Base-by-base conservation (phyloP, 1,140 invertebrate genomes). In the Rhizoglyphus robini region DNA sequence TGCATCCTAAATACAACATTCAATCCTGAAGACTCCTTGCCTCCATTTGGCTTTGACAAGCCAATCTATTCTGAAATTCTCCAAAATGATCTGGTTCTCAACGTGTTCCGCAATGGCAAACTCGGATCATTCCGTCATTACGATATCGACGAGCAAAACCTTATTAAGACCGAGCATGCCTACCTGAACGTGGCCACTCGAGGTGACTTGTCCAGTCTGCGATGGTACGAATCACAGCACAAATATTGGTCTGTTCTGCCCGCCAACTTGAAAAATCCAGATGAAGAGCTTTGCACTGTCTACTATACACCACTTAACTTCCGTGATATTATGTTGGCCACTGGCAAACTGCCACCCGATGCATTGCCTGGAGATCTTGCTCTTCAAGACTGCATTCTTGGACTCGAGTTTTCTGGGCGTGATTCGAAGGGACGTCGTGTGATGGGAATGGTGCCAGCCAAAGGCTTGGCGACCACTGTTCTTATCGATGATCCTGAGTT, bases 291-390 rank as follows among this genome's bases (percentile, higher is more conserved):
- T 1, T 96, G 91, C 76, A 81, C 79, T 67, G 91, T 97, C 8
- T 72, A 72, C 67, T 73, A 77, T 61, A 75, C 75, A 63, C 69
- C 69, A 11, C 62, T 69, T 15, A 69, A 69, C 32, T 69, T 69
- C 62, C 60, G 68, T 32, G 68, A 69, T 47, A 65, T 69, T 31
- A 69, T 69, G 68, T 63, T 98, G 69, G 93, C 94, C 1, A 92
- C 90, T 29, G 95, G 94, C 67, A 95, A 96, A 78, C 79, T 98
- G 36, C 88, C 92, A 31, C 90, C 91, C 29, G 94, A 97, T 80
- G 90, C 93, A 46, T 80, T 97, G 38, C 93, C 94, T 13, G 66
- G 66, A 34, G 68, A 69, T 60, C 27, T 69, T 23, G 68, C 68
- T n/a, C 46, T 69, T 3, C 66, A 69, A 62, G 68, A 69, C 23